Evolutionary conservation across 2,797 vertebrate genomes (phyloP).

Genomic region (Anableps anableps): DNA sequence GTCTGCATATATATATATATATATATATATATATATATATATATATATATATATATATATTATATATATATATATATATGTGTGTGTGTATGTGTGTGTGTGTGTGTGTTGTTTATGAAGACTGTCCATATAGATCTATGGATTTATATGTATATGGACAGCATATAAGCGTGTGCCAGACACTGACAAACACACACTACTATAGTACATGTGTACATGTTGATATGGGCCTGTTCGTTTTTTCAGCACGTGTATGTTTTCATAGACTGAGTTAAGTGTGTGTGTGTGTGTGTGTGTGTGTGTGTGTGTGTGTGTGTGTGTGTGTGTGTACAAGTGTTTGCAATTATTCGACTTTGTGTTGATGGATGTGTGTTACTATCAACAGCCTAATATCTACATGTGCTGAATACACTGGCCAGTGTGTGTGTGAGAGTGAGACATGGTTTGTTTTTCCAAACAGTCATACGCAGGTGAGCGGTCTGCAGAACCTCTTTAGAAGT

Average conservation of each 20-base stretch:
- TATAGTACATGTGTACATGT: background rate
- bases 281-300: slow-evolving; percentile 25
- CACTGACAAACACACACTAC: background rate
- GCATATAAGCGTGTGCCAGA: slow-evolving; percentile 2
- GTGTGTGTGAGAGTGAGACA: slow-evolving; percentile 26
- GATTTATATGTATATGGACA: background rate
- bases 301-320: slow-evolving; percentile 16
- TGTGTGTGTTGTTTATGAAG: background rate
- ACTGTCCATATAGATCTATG: background rate
- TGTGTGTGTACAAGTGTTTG: slow-evolving; percentile 40
- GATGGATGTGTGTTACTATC: slow-evolving; percentile 66
- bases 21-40: background rate
- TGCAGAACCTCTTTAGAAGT: slow-evolving; percentile 36
- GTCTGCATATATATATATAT: background rate
- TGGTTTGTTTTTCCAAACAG: slow-evolving; percentile 34
- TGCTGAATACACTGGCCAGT: slow-evolving; percentile 63
- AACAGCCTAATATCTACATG: slow-evolving; percentile 68
- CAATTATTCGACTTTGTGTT: slow-evolving; percentile 54
- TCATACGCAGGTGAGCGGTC: slow-evolving; percentile 32
- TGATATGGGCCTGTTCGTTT: slow-evolving; percentile 30
- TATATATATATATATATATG: background rate
- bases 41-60: background rate
- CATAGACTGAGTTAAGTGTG: slow-evolving; percentile 8
- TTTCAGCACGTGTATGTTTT: slow-evolving; percentile 21
- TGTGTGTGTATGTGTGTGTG: background rate